Base-by-base conservation (phyloP, 2,888 invertebrate genomes). In the Drosophila cognata region DNA sequence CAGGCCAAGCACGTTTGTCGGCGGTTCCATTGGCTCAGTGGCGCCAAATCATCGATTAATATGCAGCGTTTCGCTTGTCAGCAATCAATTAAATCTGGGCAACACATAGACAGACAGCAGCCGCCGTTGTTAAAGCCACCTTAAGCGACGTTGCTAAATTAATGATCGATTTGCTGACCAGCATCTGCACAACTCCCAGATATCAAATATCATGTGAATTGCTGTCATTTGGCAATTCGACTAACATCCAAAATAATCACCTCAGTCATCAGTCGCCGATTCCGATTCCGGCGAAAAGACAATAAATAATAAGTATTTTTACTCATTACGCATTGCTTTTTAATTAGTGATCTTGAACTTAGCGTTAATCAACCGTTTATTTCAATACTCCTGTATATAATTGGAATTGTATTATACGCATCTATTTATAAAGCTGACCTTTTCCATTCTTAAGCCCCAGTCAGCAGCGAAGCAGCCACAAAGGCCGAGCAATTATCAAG, bases 291-390 rank as follows among this genome's bases (percentile, higher is more conserved):
- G 52, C 66, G 70, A 29, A 59, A 52, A 67, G 46, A 63, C 59
- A 48, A 75, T 29, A 21, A 53, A 36, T 33, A 50, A 36, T 29
- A 51, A 50, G 55, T 58, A 71, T 50, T 25, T 41, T 62, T 46
- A 41, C 53, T 53, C 48, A 62, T 64, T 73, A 73, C 79, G 79
- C 77, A 74, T 78, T 67, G 70, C 61, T 67, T 70, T 60, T 69
- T 66, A 71, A 80, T 77, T 65, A 36, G 58, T 74, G 70, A 79
- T 72, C 74, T 82, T 84, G 84, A 84, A 84, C 81, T 79, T 81
- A 71, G 70, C 67, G 55, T 68, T 78, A 78, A 78, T 81, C 76
- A 74, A 70, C 64, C 78, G 63, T 81, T 77, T 70, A 69, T 61
- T 77, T 77, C 69, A 61, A 75, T 63, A 61, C 62, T 69, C 65